Conservation (phyloP, 2,797 vertebrate species). For the Rousettus madagascariensis region DNA sequence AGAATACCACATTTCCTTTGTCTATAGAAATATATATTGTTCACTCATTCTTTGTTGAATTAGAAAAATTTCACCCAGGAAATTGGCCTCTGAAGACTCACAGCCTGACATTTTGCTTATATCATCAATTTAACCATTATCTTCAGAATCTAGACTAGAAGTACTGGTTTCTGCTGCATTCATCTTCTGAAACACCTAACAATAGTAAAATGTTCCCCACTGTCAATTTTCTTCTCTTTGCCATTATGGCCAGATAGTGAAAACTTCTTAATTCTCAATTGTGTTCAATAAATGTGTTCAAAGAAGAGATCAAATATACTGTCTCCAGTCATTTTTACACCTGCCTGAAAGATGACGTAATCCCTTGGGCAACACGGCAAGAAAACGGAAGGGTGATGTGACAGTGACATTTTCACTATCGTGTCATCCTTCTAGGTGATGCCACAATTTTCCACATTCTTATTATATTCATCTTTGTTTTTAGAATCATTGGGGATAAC, state of each 20-base stretch:
- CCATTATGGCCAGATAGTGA: not conserved
- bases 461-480: not conserved
- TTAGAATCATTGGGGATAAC: not conserved
- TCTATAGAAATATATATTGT: not conserved
- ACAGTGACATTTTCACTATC: not conserved
- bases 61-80: not conserved
- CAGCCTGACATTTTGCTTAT: not conserved
- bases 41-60: not conserved
- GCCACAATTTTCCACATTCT: not conserved
- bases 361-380: not conserved
- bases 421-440: not conserved
- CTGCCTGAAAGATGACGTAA: not conserved
- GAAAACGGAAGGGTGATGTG: not conserved
- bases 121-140: not conserved
- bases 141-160: not conserved
- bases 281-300: not conserved
- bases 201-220: not conserved
- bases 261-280: constrained; percentile 1
- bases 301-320: not conserved
- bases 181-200: not conserved
- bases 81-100: not conserved
- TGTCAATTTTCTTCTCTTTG: not conserved
- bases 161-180: not conserved
- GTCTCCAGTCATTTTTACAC: not conserved
- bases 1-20: not conserved